A percentile compares a stretch with the other conserved stretches of the same genome.
These are phyloP conservation scores for Epizoanthus illoricatus DNA, from an alignment of 92 coral and sea anemone genomes.

Conservation along the genomic window DNA sequence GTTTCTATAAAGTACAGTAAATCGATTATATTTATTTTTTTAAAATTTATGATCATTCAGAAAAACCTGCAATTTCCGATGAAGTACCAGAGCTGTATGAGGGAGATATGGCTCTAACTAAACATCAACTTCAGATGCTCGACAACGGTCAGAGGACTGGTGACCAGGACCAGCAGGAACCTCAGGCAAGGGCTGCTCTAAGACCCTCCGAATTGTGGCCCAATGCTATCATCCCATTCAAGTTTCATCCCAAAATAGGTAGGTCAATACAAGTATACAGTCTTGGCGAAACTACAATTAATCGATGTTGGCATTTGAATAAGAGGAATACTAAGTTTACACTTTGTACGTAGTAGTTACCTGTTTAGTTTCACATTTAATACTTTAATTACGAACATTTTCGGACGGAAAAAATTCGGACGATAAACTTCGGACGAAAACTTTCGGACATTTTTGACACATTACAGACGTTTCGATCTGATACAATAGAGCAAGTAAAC, in stretches of 20 bases:
- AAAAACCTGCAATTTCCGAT: background rate
- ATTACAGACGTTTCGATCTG: too few relatives aligned
- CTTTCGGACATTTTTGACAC: too few relatives aligned
- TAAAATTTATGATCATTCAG: background rate
- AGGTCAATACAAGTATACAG: background rate
- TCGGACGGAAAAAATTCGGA: too few relatives aligned
- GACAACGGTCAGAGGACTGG: conserved; percentile 5
- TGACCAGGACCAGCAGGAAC: conserved; percentile 2
- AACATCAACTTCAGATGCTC: conserved; percentile 31
- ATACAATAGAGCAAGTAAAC: too few relatives aligned
- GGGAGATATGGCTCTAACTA: conserved; percentile 38
- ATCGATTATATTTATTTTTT: background rate
- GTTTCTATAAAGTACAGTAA: too few relatives aligned
- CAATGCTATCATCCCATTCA: conserved; percentile 36
- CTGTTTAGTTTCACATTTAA: too few relatives aligned
- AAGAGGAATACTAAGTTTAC: too few relatives aligned
- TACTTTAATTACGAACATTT: too few relatives aligned
- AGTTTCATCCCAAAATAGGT: conserved; percentile 33
- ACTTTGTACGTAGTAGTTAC: too few relatives aligned
- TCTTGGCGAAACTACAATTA: too few relatives aligned
- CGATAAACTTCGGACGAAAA: too few relatives aligned
- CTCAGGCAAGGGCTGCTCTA: conserved; percentile 15
- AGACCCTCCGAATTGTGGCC: conserved; percentile 31
- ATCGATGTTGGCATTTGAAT: too few relatives aligned
- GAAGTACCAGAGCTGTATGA: conserved; percentile 28